Base-by-base conservation (phyloP, 2,113 vertebrate genomes). In the Anarhynchus alexandrinus region DNA sequence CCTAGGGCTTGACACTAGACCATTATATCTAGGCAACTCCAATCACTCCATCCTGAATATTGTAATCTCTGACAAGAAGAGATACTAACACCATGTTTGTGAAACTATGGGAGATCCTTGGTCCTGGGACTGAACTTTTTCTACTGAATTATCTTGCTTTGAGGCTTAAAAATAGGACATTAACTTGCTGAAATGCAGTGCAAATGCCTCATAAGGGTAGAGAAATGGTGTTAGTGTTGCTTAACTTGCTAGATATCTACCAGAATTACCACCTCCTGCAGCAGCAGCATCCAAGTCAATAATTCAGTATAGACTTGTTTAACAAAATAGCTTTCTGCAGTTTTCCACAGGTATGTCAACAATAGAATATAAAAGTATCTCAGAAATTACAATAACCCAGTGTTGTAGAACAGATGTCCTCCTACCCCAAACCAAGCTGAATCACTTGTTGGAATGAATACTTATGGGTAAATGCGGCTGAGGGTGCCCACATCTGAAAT, bases 401-500 rank as follows among this genome's bases (percentile, higher is more conserved):
- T 4, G 3, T 8, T 42, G 38, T 12, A 76, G 12, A 79, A 52
- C 13, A 67, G 43, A 12, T 15, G 12, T 12, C 1, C 10, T 7
- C 4, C 5, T 9, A 18, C 3, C 3, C 17, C 21, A 30, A 87
- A 65, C 7, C 18, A 73, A 81, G 6, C 21, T 62, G 64, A 73
- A 65, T 69, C 66, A 70, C 34, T 21, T 61, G 29, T 34, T 55
- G 57, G 18, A 76, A 80, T 43, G 8, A 76, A 80, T 22, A 51
- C 2, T 54, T 45, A 3, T 6, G 12, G 5, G 15, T 25, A 62
- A 77, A 52, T 0, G 5, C 11, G 32, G 9, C 23, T 34, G 40
- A 82, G 21, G 15, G 26, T 34, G 10, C 12, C 47, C 34, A 40
- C n/a, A 36, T 6, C 4, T n/a, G 51, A 38, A 66, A 54, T 29